Percentiles rank a stretch among this genome's conserved stretches.
These are phyloP conservation scores for Decapterus maruadsi DNA, from an alignment of 2,797 vertebrate genomes.

Conservation along the genomic window DNA sequence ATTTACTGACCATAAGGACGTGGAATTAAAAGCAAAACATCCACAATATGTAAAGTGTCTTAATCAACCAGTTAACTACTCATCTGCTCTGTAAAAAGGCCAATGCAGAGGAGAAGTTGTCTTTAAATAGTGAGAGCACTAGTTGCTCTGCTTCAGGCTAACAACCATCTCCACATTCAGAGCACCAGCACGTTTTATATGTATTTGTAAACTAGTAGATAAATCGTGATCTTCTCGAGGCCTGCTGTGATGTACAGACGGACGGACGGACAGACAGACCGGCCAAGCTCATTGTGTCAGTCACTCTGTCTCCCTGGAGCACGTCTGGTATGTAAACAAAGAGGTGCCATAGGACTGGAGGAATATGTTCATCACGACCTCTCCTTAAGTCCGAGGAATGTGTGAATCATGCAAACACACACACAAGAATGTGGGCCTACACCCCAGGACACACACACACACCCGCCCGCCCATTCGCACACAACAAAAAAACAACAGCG, in stretches of 20 bases:
- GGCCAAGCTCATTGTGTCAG: slow-evolving; percentile 57
- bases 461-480: neutral
- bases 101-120: too few species aligned
- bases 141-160: neutral
- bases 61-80: neutral
- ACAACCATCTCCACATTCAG: slow-evolving; percentile 1
- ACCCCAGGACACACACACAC: slow-evolving; percentile 31
- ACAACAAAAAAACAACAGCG: slow-evolving; percentile 17
- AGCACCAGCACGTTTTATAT: neutral
- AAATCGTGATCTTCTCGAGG: slow-evolving; percentile 20
- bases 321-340: slow-evolving; percentile 80
- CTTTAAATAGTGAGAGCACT: too few species aligned
- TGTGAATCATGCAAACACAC: slow-evolving; percentile 64
- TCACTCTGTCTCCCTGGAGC: slow-evolving; percentile 69
- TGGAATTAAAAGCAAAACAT: slow-evolving; percentile 7
- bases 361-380: slow-evolving; percentile 74
- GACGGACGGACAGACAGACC: slow-evolving; percentile 44
- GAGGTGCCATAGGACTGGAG: slow-evolving; percentile 65
- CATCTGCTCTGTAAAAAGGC: neutral
- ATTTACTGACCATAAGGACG: slow-evolving; percentile 22
- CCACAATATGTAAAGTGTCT: slow-evolving; percentile 3
- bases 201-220: slow-evolving; percentile 39
- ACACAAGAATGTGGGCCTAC: slow-evolving; percentile 65
- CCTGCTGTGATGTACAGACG: slow-evolving; percentile 52
- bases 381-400: slow-evolving; percentile 72